A percentile compares a stretch with the other conserved stretches of the same genome.
phyloP scores from a whole-genome alignment of 2,888 invertebrate species.

The Eristalinus aeneus region DNA sequence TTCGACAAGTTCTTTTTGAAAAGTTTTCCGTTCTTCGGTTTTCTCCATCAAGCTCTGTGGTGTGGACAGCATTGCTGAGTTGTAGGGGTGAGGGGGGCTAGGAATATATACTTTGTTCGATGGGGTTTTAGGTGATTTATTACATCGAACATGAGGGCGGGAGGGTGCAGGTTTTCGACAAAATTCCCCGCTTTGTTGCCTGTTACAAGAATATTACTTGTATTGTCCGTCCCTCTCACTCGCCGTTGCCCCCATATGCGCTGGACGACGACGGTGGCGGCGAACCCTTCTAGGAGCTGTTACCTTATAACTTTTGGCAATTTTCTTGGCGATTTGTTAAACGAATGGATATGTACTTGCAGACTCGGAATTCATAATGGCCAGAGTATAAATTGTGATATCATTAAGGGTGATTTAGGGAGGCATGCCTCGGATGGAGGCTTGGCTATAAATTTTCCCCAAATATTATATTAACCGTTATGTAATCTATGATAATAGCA shows the following conservation, averaged over 20 bases:
- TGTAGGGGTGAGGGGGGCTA: neutral
- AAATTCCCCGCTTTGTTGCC: slow-evolving; percentile 55
- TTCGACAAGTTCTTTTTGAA: slow-evolving; percentile 22
- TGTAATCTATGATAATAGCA: slow-evolving; percentile 52
- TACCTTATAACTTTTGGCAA: slow-evolving; percentile 56
- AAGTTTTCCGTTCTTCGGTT: slow-evolving; percentile 30
- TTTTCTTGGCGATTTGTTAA: slow-evolving; percentile 62
- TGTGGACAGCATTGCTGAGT: neutral
- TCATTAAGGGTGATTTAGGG: slow-evolving; percentile 66
- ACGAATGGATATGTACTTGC: slow-evolving; percentile 54
- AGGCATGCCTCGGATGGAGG: slow-evolving; percentile 45
- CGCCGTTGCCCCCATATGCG: neutral
- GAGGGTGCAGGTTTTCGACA: slow-evolving; percentile 5
- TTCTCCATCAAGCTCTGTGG: slow-evolving; percentile 1
- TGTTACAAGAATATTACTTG: slow-evolving; percentile 56
- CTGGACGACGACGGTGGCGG: neutral
- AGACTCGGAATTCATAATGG: slow-evolving; percentile 61
- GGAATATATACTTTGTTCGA: neutral
- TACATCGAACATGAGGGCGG: slow-evolving; percentile 29
- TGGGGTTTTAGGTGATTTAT: slow-evolving; percentile 47
- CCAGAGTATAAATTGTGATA: slow-evolving; percentile 62
- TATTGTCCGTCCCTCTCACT: neutral
- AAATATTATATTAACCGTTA: slow-evolving; percentile 63
- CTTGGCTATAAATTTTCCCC: slow-evolving; percentile 53
- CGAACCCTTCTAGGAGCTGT: slow-evolving; percentile 42